phyloP scores from a whole-genome alignment of 2,888 invertebrate genomes.

The Bembecia ichneumoniformis region DNA sequence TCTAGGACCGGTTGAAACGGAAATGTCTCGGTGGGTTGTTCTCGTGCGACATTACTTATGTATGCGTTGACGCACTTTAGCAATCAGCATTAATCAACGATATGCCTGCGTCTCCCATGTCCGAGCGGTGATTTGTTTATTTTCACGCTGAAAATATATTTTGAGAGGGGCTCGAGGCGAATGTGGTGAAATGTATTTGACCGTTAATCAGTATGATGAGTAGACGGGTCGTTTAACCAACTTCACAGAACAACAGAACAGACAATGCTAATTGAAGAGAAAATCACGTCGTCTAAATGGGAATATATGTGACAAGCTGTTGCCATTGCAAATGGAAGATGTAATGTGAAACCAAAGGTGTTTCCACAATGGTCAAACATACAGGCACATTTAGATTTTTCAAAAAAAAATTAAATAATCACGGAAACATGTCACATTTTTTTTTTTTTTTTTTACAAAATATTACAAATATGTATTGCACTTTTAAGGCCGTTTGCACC shows the following conservation, averaged over 20 bases:
- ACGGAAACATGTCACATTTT: no score
- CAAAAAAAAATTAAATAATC: no score
- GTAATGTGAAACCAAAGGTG: no score
- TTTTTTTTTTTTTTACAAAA: no score
- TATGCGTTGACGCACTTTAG: constrained; percentile 66
- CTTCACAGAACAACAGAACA: constrained; percentile 21
- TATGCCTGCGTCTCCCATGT: constrained; percentile 51
- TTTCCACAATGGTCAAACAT: no score
- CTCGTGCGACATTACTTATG: constrained; percentile 55
- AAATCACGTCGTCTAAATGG: constrained; percentile 18
- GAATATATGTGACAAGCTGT: constrained; percentile 3
- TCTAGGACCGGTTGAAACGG: constrained; percentile 63
- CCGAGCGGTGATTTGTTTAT: constrained; percentile 58
- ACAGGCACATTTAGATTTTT: no score
- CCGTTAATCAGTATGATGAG: constrained; percentile 32
- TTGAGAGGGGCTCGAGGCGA: constrained; percentile 26
- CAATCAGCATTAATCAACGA: constrained; percentile 70
- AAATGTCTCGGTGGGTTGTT: constrained; percentile 53
- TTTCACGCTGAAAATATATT: constrained; percentile 47
- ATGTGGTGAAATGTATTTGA: constrained; percentile 22
- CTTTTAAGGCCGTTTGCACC: no score
- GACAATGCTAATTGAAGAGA: constrained; percentile 27
- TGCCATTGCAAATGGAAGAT: neutral
- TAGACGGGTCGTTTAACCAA: constrained; percentile 23
- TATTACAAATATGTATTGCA: no score